These are phyloP conservation scores for Hylia prasina DNA, from an alignment of 2,113 vertebrate genomes.

Conservation along the genomic window DNA sequence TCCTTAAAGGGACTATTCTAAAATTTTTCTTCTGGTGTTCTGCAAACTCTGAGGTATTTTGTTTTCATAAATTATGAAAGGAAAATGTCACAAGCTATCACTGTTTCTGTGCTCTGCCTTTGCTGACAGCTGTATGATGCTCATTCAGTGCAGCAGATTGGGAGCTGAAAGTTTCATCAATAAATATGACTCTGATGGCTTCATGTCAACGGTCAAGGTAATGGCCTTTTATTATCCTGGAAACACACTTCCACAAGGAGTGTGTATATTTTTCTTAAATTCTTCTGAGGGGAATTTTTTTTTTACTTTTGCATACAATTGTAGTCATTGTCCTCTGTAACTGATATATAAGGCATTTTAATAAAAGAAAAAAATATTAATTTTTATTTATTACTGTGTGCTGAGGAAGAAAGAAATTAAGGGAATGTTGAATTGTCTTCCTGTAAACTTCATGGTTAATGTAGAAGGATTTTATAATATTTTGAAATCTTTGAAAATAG, in stretches of 20 bases:
- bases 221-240: conserved; percentile 92
- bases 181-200: conserved; percentile 99
- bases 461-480: neutral
- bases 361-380: neutral
- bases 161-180: conserved; percentile 99
- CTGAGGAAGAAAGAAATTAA: neutral
- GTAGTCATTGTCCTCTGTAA: neutral
- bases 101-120: conserved; percentile 84
- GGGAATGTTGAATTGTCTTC: neutral
- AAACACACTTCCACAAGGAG: conserved; percentile 45
- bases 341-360: neutral
- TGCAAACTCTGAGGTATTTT: conserved; percentile 90
- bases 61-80: conserved; percentile 98
- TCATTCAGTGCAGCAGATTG: conserved; percentile 96
- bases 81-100: conserved; percentile 92
- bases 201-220: conserved; percentile 97
- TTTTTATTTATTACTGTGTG: neutral
- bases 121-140: conserved; percentile 99
- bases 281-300: neutral
- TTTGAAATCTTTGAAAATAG: neutral
- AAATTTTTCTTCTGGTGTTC: conserved; percentile 64
- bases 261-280: conserved; percentile 11
- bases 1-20: neutral
- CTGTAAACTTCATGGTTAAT: neutral
- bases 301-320: conserved; percentile 4